Base-by-base conservation (phyloP, 53 echinoderm and acorn worm genomes). In the Holothuria scabra region DNA sequence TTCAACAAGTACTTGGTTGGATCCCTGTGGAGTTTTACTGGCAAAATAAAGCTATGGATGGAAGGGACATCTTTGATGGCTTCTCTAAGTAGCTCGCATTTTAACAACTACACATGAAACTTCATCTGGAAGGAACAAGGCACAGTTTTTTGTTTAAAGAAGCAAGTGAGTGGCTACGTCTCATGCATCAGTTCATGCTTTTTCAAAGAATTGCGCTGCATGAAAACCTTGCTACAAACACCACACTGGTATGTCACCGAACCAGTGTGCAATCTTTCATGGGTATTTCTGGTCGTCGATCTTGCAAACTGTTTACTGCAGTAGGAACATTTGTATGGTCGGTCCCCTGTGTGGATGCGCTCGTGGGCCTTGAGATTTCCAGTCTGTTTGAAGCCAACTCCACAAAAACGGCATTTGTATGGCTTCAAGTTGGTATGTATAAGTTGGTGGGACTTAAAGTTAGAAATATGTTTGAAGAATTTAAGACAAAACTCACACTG, bases 321-420 rank as follows among this genome's bases (percentile, higher is more conserved):
- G 76, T 76, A 76, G 30, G 76, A 76, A 28, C 76, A 76, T 56
- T 76, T 76, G 76, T 76, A 76, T 25, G 76, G 76, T 52, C 56
- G 25, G 28, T 76, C 76, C 0, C 76, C 76, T 2, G 76, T 76
- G 44, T 76, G 76, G 56, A 76, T 76, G 28, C 76, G 49, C 28
- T 76, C 76, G 16, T 76, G 76, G 55, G 76, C 81, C 25, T 80
- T 80, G 20, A 80, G 57, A 46, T 80, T 80, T 21, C 81, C 81
- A n/a, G 81, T 62, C 81, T 80, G 81, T 33, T 80, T 80, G 32
- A 80, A 80, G 18, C 81, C 81, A 8, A 80, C 81, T 1, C 81
- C 81, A 80, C 81, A 80, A 28, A 80, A 80, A 11, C 62, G 60
- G 38, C 81, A 80, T 61, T 80, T 80, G 81, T 26, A 80, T 35